Evolutionary conservation across 2,113 vertebrate genomes (phyloP), one percentile per base, ranked within the genome.

Genomic region (Syrrhaptes paradoxus): DNA sequence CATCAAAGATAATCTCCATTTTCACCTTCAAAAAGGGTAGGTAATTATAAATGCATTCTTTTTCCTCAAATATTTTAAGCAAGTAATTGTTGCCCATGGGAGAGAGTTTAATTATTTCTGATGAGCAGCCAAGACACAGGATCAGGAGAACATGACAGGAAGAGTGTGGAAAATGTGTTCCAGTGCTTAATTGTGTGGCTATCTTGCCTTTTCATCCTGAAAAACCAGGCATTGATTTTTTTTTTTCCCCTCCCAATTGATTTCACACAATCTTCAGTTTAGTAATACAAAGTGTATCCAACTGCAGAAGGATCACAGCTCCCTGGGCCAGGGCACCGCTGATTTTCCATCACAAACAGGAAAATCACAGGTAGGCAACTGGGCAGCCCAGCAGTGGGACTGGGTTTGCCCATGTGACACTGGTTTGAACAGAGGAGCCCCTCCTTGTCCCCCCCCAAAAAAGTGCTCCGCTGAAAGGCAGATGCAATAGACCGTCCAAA

Each of bases 101-200:
- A 98, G 96, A 97, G 95, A 97, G 96, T 98, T 98, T 98, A 98
- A 98, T 98, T 98, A 98, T 97, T 98, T 98, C 97, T 97, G 97
- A 98, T 95, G 97, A 98, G 95, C 97, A 98, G 96, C 91, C 79
- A 93, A 95, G 97, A 96, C 95, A 90, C 68, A 16, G 96, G 96
- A 98, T 96, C 92, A 74, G 76, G 93, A 97, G 96, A 97, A 97
- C 95, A 96, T 91, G 97, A 98, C 95, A 97, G 90, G 90, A 96
- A 94, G 92, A 95, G 94, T 58, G 75, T 88, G 93, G 94, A 97
- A 97, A 97, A 95, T 59, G 63, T 54, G 73, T 94, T 96, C 97
- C 65, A 49, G 83, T 90, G 96, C 96, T 98, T 98, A 98, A 98
- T 97, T 98, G 97, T 95, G 87, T 80, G 52, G 95, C 94, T 97